Evolutionary conservation across 2,888 invertebrate species (phyloP), one percentile per base, ranked within the genome.

Genomic region (Melitaea athalia): DNA sequence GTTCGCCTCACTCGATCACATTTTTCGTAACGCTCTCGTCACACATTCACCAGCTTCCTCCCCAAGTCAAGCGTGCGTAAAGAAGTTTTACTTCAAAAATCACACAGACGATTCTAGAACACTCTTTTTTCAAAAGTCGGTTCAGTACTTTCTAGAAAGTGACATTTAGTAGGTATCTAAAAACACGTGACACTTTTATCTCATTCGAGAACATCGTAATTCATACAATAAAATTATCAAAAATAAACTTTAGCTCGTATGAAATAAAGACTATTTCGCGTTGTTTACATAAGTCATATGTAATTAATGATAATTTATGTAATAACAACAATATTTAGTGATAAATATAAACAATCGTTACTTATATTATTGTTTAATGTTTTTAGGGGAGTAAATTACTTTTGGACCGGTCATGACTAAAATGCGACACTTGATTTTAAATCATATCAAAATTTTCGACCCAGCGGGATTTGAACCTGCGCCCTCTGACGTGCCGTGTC

Each of bases 291-390:
- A 38, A 59, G 15, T 14, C 14, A 14, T 33, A 15, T n/a, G 33
- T 33, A 5, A 33, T 55, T n/a, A 6, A 33, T 24, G 59, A 59
- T 59, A 59, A 59, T 59, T 43, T 43, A 45, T 24, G 24, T 59
- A 59, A 45, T 59, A 38, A 43, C 12, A 45, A 45, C 24, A 43
- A 42, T 59, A 45, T 59, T 55, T 14, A n/a, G 5, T 55, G 17
- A 33, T n/a, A 55, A 31, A 45, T 12, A 12, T 59, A 59, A 59
- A 59, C 12, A 59, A 1, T 45, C 5, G 11, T 12, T 45, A 14
- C 10, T 8, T 8, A 12, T 14, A 1, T 38, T 38, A 38, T 38
- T 38, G 38, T 38, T 38, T 38, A 38, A 38, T 38, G 38, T 8
- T 38, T 38, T 38, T 24, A 24, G 1, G 24, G 24, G 24, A 24